phyloP scores from a whole-genome alignment of 2,113 vertebrate species.

The Serilophus lunatus region DNA sequence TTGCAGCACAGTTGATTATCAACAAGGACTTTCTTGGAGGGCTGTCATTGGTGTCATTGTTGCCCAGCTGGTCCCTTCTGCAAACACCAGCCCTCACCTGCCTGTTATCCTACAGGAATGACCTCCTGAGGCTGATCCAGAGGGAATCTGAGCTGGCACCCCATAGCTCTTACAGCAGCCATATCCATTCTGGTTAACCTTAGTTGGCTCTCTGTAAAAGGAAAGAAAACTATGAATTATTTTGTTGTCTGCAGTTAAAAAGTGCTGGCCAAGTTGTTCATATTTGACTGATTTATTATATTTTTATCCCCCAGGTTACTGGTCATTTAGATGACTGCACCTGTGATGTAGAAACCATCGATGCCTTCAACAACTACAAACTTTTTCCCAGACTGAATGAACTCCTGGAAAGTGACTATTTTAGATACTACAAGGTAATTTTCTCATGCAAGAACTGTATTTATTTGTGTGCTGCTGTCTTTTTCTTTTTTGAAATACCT shows the following conservation, averaged over 20 bases:
- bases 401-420: constrained; percentile 88
- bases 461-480: not conserved
- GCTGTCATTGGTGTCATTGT: not conserved
- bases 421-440: constrained; percentile 92
- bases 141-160: not conserved
- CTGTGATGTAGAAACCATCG: constrained; percentile 92
- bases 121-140: not conserved
- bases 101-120: not conserved
- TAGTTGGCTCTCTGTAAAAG: not conserved
- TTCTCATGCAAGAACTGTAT: not conserved
- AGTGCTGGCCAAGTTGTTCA: not conserved
- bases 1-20: not conserved
- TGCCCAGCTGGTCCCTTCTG: not conserved
- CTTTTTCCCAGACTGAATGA: constrained; percentile 85
- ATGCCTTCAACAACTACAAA: constrained; percentile 87
- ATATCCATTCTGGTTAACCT: not conserved
- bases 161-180: not conserved
- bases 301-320: constrained; percentile 75
- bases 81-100: not conserved
- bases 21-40: not conserved
- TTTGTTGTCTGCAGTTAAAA: not conserved
- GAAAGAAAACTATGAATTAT: not conserved
- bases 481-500: not conserved
- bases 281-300: not conserved
- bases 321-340: constrained; percentile 90